These are phyloP conservation scores for Echinometra lucunter DNA, from an alignment of 53 echinoderm and acorn worm species.

Conservation along the genomic window DNA sequence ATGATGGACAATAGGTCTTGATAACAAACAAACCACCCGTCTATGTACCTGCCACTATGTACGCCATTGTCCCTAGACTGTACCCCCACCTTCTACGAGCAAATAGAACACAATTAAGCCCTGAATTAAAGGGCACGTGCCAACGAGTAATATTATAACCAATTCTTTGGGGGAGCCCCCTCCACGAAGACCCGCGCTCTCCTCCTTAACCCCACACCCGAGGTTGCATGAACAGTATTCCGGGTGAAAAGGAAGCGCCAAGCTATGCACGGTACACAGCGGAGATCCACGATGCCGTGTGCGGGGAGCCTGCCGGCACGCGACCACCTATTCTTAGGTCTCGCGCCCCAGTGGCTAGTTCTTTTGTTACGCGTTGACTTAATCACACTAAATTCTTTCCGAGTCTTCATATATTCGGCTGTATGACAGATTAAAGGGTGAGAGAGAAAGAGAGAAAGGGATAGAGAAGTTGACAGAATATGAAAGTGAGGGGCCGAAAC, in stretches of 20 bases:
- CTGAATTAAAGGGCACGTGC: constrained; percentile 64
- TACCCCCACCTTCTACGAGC: constrained; percentile 24
- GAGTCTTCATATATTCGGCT: constrained; percentile 39
- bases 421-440: neutral
- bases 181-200: neutral
- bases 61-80: neutral
- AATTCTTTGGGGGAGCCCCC: neutral
- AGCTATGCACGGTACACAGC: neutral
- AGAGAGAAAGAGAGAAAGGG: neutral
- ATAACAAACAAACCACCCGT: constrained; percentile 37
- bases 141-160: constrained; percentile 64
- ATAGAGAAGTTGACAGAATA: neutral
- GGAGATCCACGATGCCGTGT: constrained; percentile 23
- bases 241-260: neutral
- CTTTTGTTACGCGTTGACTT: constrained; percentile 53
- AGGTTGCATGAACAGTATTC: too few relatives aligned
- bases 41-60: constrained; percentile 13
- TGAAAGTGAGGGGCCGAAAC: neutral
- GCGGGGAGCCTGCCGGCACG: constrained; percentile 31
- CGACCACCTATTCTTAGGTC: constrained; percentile 26
- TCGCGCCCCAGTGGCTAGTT: constrained; percentile 49
- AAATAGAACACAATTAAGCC: constrained; percentile 63
- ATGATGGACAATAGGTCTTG: neutral
- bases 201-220: constrained; percentile 10
- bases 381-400: constrained; percentile 70